These are phyloP conservation scores for Allophyes oxyacanthae DNA, from an alignment of 2,888 invertebrate species.

Conservation along the genomic window DNA sequence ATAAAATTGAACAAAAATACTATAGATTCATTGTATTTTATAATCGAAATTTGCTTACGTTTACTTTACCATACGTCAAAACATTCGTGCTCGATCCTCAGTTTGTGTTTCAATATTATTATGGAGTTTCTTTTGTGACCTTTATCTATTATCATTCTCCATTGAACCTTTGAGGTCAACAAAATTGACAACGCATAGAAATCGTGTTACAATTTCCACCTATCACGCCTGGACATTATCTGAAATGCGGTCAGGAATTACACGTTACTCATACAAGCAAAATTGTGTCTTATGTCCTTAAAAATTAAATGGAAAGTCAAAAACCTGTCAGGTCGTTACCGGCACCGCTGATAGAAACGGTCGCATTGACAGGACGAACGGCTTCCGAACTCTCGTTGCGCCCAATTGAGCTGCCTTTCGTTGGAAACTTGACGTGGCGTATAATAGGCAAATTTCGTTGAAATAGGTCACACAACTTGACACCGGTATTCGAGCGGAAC, in stretches of 20 bases:
- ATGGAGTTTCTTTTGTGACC: too few relatives aligned
- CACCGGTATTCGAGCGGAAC: conserved; percentile 51
- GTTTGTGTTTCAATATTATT: too few relatives aligned
- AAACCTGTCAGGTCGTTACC: conserved; percentile 33
- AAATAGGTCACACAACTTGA: conserved; percentile 60
- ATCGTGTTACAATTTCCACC: conserved; percentile 20
- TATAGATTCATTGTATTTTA: too few relatives aligned
- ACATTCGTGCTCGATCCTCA: too few relatives aligned
- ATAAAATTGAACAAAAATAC: too few relatives aligned
- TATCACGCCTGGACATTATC: conserved; percentile 28
- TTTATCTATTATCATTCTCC: neutral
- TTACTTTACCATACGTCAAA: too few relatives aligned
- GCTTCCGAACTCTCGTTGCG: conserved; percentile 47
- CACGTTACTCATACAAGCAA: conserved; percentile 10
- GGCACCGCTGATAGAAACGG: conserved; percentile 46
- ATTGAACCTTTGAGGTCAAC: conserved; percentile 3
- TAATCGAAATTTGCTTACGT: too few relatives aligned
- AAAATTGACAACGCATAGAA: conserved; percentile 25
- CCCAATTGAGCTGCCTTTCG: conserved; percentile 55
- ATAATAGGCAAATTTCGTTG: conserved; percentile 54
- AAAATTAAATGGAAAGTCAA: conserved; percentile 16
- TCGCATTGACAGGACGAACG: conserved; percentile 36
- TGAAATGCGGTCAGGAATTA: conserved; percentile 38
- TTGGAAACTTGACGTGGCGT: conserved; percentile 51
- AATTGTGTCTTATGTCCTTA: conserved; percentile 14